These are phyloP conservation scores for Horisme vitalbata DNA, from an alignment of 2,888 invertebrate genomes.

Conservation along the genomic window DNA sequence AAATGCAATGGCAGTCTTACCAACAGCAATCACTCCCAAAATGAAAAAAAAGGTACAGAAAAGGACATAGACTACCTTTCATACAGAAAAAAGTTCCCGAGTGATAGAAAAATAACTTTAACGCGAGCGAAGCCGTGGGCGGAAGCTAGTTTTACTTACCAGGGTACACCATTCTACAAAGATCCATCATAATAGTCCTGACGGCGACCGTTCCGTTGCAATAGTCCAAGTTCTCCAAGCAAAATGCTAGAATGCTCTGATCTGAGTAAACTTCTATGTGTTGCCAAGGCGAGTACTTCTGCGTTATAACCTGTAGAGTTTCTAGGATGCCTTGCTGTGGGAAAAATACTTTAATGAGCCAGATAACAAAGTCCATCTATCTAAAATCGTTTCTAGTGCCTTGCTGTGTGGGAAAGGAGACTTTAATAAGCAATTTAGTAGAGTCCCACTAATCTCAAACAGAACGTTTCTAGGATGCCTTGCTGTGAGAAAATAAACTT, in stretches of 20 bases:
- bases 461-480: slow-evolving; percentile 84
- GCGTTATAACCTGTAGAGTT: slow-evolving; percentile 86
- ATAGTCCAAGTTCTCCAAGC: slow-evolving; percentile 62
- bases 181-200: slow-evolving; percentile 56
- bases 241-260: slow-evolving; percentile 62
- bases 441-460: no score
- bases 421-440: no score
- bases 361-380: no score
- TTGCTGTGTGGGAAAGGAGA: no score
- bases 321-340: slow-evolving; percentile 80
- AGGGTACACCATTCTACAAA: slow-evolving; percentile 69
- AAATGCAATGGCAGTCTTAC: no score
- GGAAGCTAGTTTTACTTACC: no score
- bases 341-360: no score
- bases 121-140: no score
- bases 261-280: slow-evolving; percentile 85
- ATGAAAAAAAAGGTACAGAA: background rate
- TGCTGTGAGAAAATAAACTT: slow-evolving; percentile 52
- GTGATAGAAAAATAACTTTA: no score
- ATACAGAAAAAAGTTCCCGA: no score
- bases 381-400: no score
- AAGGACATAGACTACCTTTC: background rate
- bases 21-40: no score
- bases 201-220: slow-evolving; percentile 59
- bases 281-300: slow-evolving; percentile 85